Percentiles rank a stretch among this genome's conserved stretches.
phyloP scores from a whole-genome alignment of 92 coral and sea anemone species.

The Heteractis magnifica region DNA sequence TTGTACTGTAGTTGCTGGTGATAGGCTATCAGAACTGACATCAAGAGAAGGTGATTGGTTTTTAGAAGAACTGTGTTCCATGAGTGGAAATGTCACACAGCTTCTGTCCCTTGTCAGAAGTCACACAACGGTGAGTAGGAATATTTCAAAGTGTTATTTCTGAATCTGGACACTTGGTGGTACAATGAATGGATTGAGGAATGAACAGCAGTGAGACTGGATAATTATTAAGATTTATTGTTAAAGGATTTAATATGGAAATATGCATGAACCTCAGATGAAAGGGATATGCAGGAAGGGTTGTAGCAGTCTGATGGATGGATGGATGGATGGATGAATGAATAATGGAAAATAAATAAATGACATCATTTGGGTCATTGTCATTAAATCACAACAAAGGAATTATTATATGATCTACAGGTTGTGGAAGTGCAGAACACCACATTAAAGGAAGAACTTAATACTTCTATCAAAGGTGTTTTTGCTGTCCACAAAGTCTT shows the following conservation, averaged over 20 bases:
- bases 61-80: conserved; percentile 92
- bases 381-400: neutral
- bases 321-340: neutral
- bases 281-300: too few species aligned
- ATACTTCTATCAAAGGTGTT: conserved; percentile 62
- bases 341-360: neutral
- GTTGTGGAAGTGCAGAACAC: conserved; percentile 39
- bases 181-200: too few species aligned
- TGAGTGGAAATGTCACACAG: conserved; percentile 98
- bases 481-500: conserved; percentile 82
- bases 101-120: conserved; percentile 70
- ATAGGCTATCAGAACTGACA: conserved; percentile 77
- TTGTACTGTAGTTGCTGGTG: conserved; percentile 76
- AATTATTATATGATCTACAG: conserved; percentile 13
- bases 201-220: too few species aligned
- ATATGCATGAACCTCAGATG: too few species aligned
- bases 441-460: conserved; percentile 39
- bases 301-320: too few species aligned
- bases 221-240: too few species aligned
- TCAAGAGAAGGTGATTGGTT: conserved; percentile 99
- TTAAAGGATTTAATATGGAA: too few species aligned
- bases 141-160: too few species aligned
- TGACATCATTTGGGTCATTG: neutral
- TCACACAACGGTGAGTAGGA: conserved; percentile 69
- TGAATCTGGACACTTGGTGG: too few species aligned